Base-by-base conservation (phyloP, 2,797 vertebrate species). In the Pteropus rufus region DNA sequence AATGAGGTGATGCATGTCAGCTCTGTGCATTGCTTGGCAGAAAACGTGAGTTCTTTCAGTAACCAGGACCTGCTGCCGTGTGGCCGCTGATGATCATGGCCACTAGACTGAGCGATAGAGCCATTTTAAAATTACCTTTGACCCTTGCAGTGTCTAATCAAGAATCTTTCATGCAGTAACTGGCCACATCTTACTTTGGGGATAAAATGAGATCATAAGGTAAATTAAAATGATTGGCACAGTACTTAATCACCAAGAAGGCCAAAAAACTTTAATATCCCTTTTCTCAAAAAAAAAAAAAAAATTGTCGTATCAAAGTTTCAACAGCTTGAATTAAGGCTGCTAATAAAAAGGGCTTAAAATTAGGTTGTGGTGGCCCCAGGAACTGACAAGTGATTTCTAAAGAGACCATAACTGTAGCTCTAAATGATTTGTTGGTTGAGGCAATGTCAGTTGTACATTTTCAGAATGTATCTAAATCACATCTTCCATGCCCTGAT, bases 21-120 rank as follows among this genome's bases (percentile, higher is more conserved):
- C 52, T 16, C 39, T 23, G 39, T 34, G 16, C 5, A 10, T 12
- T 21, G 10, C 18, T 36, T 34, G n/a, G 24, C 76, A 46, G 0
- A 3, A 10, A 19, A 36, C 1, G 0, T 31, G 82, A 67, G 23
- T 60, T 84, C 67, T 31, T 29, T n/a, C n/a, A 19, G 29, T 23
- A 56, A 19, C 29, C 5, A 16, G 36, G n/a, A 7, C 41, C 26
- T 24, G 46, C 19, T 5, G 16, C 70, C 4, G 3, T 26, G 11
- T 11, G 9, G 49, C 41, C 41, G 0, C 56, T 10, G 34, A 16
- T 5, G 58, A 15, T 9, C 4, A 2, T 1, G 3, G 15, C 29
- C 39, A 31, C 31, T 1, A 36, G 76, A 60, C 75, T 29, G 31
- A 39, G 67, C 34, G 41, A 36, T 2, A 52, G 14, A 79, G 58